Base-by-base conservation (phyloP, 2,797 vertebrate species). In the Stomatorhinus walkeri region DNA sequence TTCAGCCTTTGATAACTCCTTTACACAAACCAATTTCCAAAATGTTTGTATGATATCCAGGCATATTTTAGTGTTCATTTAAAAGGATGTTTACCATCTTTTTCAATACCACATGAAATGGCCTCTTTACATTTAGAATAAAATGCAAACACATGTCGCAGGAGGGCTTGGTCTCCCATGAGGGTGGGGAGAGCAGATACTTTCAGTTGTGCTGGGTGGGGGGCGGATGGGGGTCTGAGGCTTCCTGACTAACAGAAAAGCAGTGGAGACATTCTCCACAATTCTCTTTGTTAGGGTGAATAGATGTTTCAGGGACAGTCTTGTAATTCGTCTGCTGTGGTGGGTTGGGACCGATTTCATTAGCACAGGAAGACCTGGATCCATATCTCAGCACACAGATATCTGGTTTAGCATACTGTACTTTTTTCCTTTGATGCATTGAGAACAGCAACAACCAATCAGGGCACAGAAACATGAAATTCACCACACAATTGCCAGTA, bases 101-200 rank as follows among this genome's bases (percentile, higher is more conserved):
- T 59, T 56, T 87, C 14, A 56, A 87, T 40, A 87, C 22, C 49
- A 87, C 85, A 87, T 59, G 85, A 36, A 56, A 52, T 32, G 51
- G 85, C 52, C 24, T 59, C 12, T 87, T 59, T 87, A 87, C 85
- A 56, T 87, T 56, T 36, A 87, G 10, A 56, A 6, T 56, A 36
- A 87, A 56, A 40, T 36, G 28, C 52, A 87, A 87, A 87, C 85
- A 87, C 52, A 56, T 54, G 28, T 36, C 0, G 14, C 7, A 4
- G 10, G 24, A 48, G 22, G n/a, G 49, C 49, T 32, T 12, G 14
- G 9, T 43, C 49, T 28, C 52, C 22, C 24, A 22, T 14, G 28
- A 40, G 49, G 51, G 16, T 52, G 48, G 12, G 19, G 24, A 5
- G 46, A 54, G 3, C 79, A 48, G 40, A 81, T 22, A 43, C 43